Conservation (phyloP, 2,888 invertebrate species). For the Gastrophysa polygoni region DNA sequence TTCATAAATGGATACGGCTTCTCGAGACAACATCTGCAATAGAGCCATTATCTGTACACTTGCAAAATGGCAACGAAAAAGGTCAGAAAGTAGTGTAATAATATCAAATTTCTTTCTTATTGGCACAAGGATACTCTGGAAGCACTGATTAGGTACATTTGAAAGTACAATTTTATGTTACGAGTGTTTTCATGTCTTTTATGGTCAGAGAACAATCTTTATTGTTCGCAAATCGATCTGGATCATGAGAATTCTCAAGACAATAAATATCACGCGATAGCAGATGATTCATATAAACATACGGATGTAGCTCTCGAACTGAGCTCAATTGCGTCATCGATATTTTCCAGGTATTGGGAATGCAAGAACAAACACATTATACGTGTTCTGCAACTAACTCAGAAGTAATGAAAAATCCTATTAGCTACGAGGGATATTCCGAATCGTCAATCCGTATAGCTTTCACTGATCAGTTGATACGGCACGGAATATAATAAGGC, state of each 20-base stretch:
- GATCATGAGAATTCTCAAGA: conserved; percentile 2
- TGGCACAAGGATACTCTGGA: conserved; percentile 24
- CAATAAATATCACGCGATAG: not conserved
- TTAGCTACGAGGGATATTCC: too few relatives aligned
- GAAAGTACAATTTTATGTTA: conserved; percentile 15
- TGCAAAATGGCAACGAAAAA: conserved; percentile 35
- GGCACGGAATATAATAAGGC: too few relatives aligned
- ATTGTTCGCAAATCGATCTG: conserved; percentile 18
- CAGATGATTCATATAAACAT: conserved; percentile 2
- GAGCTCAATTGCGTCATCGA: not conserved
- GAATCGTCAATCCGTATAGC: too few relatives aligned
- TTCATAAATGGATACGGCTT: conserved; percentile 39
- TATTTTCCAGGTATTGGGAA: not conserved
- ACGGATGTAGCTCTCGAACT: not conserved
- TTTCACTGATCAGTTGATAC: too few relatives aligned
- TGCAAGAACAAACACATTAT: too few relatives aligned
- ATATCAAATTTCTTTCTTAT: conserved; percentile 24
- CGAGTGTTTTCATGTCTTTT: conserved; percentile 4
- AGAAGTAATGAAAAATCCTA: too few relatives aligned
- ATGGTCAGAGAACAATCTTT: conserved; percentile 11
- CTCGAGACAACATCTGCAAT: conserved; percentile 39
- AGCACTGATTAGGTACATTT: conserved; percentile 4
- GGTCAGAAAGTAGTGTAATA: conserved; percentile 29
- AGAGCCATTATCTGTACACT: conserved; percentile 39
- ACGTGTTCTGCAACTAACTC: too few relatives aligned